These are phyloP conservation scores for Brachynemurus nebulosus DNA, from an alignment of 2,888 invertebrate genomes.

Conservation along the genomic window DNA sequence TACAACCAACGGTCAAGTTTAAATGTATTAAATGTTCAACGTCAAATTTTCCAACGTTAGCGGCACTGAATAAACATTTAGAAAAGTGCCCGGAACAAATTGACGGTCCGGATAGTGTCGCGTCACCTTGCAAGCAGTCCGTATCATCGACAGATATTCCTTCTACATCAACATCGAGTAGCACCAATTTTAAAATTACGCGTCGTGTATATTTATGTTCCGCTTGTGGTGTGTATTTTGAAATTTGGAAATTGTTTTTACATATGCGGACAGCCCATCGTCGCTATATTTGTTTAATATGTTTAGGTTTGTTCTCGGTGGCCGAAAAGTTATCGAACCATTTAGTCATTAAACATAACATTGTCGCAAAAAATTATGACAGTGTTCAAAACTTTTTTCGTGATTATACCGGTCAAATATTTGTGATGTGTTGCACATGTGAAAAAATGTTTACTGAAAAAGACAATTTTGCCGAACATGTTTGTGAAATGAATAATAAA, in stretches of 20 bases:
- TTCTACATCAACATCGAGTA: conserved; percentile 30
- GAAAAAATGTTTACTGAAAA: conserved; percentile 63
- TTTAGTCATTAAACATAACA: conserved; percentile 62
- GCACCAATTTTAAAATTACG: conserved; percentile 47
- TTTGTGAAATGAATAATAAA: conserved; percentile 37
- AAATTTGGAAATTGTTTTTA: conserved; percentile 73
- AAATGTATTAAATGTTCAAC: conserved; percentile 61
- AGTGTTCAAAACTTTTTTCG: conserved; percentile 53
- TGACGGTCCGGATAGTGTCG: conserved; percentile 15
- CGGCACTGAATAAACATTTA: conserved; percentile 55
- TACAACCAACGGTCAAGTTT: conserved; percentile 56
- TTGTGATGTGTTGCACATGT: conserved; percentile 68
- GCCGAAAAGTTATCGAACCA: conserved; percentile 68
- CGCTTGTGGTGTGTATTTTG: conserved; percentile 70
- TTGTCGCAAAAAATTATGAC: conserved; percentile 53
- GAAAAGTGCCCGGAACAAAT: conserved; percentile 36
- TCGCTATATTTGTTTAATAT: conserved; percentile 69
- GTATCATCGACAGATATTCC: conserved; percentile 29
- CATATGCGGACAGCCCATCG: conserved; percentile 75
- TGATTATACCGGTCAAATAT: conserved; percentile 51
- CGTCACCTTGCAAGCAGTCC: neutral
- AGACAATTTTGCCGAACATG: conserved; percentile 62
- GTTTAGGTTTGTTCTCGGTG: conserved; percentile 68
- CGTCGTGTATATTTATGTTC: conserved; percentile 69
- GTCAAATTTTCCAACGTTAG: conserved; percentile 49